phyloP scores from a whole-genome alignment of 2,888 invertebrate species.

The Epistrophella euchroma region DNA sequence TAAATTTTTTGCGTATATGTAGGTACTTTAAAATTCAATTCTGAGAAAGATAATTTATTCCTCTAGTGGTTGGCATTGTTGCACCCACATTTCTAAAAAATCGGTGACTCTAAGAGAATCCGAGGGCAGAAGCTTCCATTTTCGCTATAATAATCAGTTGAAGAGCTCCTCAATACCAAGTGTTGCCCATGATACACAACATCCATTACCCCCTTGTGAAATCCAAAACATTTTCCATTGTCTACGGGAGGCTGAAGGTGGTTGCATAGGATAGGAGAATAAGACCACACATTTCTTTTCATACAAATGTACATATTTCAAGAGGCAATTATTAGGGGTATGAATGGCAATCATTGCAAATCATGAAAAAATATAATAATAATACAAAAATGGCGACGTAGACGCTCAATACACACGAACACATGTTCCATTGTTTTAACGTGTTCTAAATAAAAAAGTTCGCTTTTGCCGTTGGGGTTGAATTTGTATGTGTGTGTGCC shows the following conservation, averaged over 20 bases:
- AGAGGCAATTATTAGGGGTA: constrained; percentile 68
- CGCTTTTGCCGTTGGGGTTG: constrained; percentile 59
- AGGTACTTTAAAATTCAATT: neutral
- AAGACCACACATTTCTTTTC: neutral
- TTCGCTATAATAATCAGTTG: neutral
- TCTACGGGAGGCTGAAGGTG: neutral
- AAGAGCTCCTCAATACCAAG: neutral
- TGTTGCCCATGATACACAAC: neutral
- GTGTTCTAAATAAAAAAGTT: constrained; percentile 43
- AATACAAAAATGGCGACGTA: constrained; percentile 65
- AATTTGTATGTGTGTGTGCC: constrained; percentile 46
- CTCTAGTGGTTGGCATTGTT: constrained; percentile 1
- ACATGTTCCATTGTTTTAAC: constrained; percentile 60
- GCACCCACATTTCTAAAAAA: constrained; percentile 5
- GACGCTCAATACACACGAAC: constrained; percentile 19
- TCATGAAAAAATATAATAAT: constrained; percentile 26
- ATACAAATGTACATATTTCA: constrained; percentile 34
- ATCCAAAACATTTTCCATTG: constrained; percentile 9
- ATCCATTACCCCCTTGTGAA: neutral
- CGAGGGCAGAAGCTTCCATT: neutral
- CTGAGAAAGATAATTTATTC: neutral
- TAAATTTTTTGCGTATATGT: neutral
- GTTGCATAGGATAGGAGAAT: neutral
- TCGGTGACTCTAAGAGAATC: neutral
- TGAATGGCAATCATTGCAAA: constrained; percentile 62